Conservation (phyloP, 2,888 invertebrate species). For the Galerucella calmariensis region DNA sequence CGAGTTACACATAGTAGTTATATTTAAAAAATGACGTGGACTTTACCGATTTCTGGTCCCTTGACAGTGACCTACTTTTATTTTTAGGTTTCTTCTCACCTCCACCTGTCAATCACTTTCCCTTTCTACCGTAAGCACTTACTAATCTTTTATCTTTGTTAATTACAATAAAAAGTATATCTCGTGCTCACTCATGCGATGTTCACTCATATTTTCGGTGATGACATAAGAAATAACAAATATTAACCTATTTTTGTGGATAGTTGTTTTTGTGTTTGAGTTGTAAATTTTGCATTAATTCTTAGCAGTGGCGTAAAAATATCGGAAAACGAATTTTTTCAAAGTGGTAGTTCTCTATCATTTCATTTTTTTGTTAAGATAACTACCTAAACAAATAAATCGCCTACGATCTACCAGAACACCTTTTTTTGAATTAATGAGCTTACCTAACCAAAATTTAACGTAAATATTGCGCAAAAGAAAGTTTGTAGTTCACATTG, state of each 20-base stretch:
- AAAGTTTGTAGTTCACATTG: conserved; percentile 1
- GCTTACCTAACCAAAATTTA: not conserved
- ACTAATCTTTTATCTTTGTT: not conserved
- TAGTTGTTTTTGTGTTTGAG: conserved; percentile 34
- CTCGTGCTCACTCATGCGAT: not conserved
- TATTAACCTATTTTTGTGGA: conserved; percentile 34
- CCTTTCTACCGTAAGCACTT: not conserved
- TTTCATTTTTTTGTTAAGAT: not conserved
- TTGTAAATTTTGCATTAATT: conserved; percentile 16
- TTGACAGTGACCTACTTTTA: conserved; percentile 20
- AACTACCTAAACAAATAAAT: conserved; percentile 10
- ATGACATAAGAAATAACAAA: conserved; percentile 39
- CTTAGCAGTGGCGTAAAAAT: conserved; percentile 19
- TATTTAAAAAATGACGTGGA: no score
- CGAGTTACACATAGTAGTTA: no score
- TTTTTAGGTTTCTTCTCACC: conserved; percentile 16
- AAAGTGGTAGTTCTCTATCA: not conserved
- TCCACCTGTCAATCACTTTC: conserved; percentile 12
- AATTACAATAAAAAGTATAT: not conserved
- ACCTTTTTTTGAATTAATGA: conserved; percentile 13
- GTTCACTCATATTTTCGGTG: conserved; percentile 32
- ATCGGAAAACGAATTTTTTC: not conserved
- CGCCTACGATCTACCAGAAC: conserved; percentile 21
- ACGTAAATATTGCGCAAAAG: conserved; percentile 21
- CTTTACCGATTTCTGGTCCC: not conserved